A percentile compares a stretch with the other conserved stretches of the same genome.
Conservation (phyloP, 1,140 invertebrate genomes). For the Drosophila nikananu region DNA sequence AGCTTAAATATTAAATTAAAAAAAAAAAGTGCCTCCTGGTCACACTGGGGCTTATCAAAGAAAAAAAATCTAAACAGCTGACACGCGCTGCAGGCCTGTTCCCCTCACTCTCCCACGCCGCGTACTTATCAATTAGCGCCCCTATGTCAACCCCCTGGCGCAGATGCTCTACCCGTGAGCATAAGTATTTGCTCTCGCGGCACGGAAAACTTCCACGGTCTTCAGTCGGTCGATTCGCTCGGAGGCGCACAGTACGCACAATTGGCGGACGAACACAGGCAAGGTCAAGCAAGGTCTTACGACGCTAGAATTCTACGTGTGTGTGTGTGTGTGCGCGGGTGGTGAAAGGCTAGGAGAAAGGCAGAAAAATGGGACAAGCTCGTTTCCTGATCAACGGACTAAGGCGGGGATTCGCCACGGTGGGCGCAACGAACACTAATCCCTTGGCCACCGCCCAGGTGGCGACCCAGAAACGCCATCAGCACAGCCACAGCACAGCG, state of each 20-base stretch:
- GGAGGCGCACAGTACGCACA: conserved; percentile 28
- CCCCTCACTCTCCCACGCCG: not conserved
- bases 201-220: conserved; percentile 41
- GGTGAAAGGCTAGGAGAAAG: conserved; percentile 32
- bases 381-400: conserved; percentile 34
- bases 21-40: not conserved
- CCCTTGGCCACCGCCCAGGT: conserved; percentile 11
- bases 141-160: conserved; percentile 22
- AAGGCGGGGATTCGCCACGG: conserved; percentile 7
- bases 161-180: conserved; percentile 27
- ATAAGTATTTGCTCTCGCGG: conserved; percentile 31
- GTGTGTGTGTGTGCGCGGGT: conserved; percentile 1
- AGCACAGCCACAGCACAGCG: conserved; percentile 19
- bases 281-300: conserved; percentile 79
- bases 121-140: conserved; percentile 57
- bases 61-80: conserved; percentile 35
- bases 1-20: too few relatives aligned
- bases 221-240: conserved; percentile 38
- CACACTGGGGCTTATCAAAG: conserved; percentile 34
- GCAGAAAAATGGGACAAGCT: conserved; percentile 52
- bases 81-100: not conserved
- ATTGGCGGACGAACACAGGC: conserved; percentile 19
- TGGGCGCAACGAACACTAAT: not conserved
- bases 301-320: conserved; percentile 17
- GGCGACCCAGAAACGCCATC: conserved; percentile 26